These are phyloP conservation scores for Aspidapion aeneum DNA, from an alignment of 2,888 invertebrate species.

Conservation along the genomic window DNA sequence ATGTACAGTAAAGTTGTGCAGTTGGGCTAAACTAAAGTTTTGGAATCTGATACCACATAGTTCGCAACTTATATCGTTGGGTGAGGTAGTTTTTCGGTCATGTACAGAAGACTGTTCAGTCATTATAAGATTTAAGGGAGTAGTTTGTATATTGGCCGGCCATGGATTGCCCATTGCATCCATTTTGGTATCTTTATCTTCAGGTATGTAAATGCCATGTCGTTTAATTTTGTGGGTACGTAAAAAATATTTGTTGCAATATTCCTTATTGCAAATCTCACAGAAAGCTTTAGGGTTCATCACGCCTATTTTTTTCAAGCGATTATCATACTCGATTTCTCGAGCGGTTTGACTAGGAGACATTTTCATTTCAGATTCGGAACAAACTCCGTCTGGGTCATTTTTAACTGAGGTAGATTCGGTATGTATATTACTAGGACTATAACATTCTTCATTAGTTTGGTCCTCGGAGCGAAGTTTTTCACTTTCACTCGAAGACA, in stretches of 20 bases:
- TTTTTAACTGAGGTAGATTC: conserved; percentile 44
- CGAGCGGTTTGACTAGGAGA: conserved; percentile 49
- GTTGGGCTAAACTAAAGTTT: conserved; percentile 47
- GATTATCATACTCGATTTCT: conserved; percentile 72
- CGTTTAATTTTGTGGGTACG: conserved; percentile 89
- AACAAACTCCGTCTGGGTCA: conserved; percentile 40
- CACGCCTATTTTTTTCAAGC: conserved; percentile 73
- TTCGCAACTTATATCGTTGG: conserved; percentile 51
- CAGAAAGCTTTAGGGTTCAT: conserved; percentile 89
- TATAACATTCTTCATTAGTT: conserved; percentile 40
- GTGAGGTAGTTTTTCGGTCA: conserved; percentile 50
- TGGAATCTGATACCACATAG: conserved; percentile 53
- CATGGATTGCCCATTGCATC: conserved; percentile 44
- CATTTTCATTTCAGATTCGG: conserved; percentile 41
- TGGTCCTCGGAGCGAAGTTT: conserved; percentile 37
- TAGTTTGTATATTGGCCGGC: conserved; percentile 57
- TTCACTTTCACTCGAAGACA: conserved; percentile 38
- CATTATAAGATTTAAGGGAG: conserved; percentile 75
- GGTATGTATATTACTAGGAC: conserved; percentile 42
- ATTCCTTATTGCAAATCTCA: conserved; percentile 89
- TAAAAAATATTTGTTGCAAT: conserved; percentile 90
- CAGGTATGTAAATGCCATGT: conserved; percentile 76
- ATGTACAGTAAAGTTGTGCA: conserved; percentile 47
- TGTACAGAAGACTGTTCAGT: conserved; percentile 57
- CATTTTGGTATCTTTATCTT: conserved; percentile 50